Percentiles rank a stretch among this genome's conserved stretches.
phyloP scores from a whole-genome alignment of 2,113 vertebrate species.

The Petrocephalus zakoni region DNA sequence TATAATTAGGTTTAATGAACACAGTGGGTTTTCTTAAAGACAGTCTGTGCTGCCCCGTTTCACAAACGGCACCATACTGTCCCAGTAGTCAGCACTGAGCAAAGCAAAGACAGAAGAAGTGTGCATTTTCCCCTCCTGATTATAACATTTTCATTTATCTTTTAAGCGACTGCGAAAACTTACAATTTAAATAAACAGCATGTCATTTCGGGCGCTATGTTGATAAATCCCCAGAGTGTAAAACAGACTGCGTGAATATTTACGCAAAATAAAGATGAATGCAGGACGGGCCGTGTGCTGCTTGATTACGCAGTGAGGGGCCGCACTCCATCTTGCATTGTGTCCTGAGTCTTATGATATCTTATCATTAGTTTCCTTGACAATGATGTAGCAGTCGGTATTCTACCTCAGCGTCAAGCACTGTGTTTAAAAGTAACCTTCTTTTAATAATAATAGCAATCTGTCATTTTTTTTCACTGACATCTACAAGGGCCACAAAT shows the following conservation, averaged over 20 bases:
- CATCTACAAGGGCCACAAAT: slow-evolving; percentile 48
- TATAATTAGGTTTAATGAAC: neutral
- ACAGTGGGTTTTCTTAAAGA: neutral
- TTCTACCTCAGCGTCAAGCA: slow-evolving; percentile 58
- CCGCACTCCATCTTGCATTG: slow-evolving; percentile 58
- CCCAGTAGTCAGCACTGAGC: slow-evolving; percentile 15
- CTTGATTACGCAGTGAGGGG: slow-evolving; percentile 55
- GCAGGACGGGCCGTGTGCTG: slow-evolving; percentile 50
- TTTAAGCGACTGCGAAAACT: slow-evolving; percentile 39
- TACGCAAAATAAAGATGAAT: slow-evolving; percentile 74
- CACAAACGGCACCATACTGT: neutral
- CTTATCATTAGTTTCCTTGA: slow-evolving; percentile 71
- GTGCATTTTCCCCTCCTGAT: slow-evolving; percentile 29
- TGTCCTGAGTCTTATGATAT: slow-evolving; percentile 64
- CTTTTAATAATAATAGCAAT: slow-evolving; percentile 55
- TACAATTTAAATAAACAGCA: slow-evolving; percentile 49
- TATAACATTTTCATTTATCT: slow-evolving; percentile 44
- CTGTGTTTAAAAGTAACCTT: slow-evolving; percentile 72
- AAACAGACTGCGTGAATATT: slow-evolving; percentile 56
- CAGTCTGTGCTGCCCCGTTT: neutral
- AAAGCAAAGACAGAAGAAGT: slow-evolving; percentile 20
- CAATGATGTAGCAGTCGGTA: slow-evolving; percentile 69
- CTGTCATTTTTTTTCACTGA: slow-evolving; percentile 61
- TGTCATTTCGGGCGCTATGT: slow-evolving; percentile 38
- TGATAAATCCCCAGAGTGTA: slow-evolving; percentile 48